Evolutionary conservation across 1,140 invertebrate genomes (phyloP), one percentile per base, ranked within the genome.

Genomic region (Aradophagus sp.): DNA sequence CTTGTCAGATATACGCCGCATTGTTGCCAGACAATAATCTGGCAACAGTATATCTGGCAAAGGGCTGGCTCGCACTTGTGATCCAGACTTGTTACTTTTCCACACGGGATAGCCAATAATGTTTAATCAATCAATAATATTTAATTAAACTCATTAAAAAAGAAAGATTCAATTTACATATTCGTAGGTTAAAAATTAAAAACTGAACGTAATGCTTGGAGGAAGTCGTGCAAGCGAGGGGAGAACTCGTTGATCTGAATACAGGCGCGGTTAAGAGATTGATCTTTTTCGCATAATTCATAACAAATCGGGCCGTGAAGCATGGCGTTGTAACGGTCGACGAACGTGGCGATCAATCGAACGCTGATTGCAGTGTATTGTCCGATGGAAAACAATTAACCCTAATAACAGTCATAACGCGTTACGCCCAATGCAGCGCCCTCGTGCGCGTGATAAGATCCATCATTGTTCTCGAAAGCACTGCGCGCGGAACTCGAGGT

Each of bases 361-460:
- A 59, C 38, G 63, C 55, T 75, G 63, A 69, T 69, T 73, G 70
- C 59, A 63, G 66, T 44, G 73, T 69, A 72, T 75, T 72, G 68
- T 75, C 58, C 65, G 69, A 61, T 63, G 59, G 73, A 75, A 75
- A 75, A 72, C 69, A 75, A 75, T 75, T 72, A 75, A 72, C 73
- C 56, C 47, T 75, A 75, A 75, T 75, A 75, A 72, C 65, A 75
- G 73, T 75, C 65, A 72, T 75, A 75, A 72, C 68, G 53, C 68
- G 68, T 75, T 56, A 61, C 73, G 68, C 55, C 55, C 59, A 66
- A 69, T 68, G 67, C 58, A 72, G 62, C 53, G 56, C 67, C 59
- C 62, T 75, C 68, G 50, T 29, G 20, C 14, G 14, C 29, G 19
- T 42, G 67, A 71, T 65, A 75, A 72, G 58, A 69, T 69, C 65